Evolutionary conservation across 2,113 vertebrate genomes (phyloP).

Genomic region (Riparia riparia): DNA sequence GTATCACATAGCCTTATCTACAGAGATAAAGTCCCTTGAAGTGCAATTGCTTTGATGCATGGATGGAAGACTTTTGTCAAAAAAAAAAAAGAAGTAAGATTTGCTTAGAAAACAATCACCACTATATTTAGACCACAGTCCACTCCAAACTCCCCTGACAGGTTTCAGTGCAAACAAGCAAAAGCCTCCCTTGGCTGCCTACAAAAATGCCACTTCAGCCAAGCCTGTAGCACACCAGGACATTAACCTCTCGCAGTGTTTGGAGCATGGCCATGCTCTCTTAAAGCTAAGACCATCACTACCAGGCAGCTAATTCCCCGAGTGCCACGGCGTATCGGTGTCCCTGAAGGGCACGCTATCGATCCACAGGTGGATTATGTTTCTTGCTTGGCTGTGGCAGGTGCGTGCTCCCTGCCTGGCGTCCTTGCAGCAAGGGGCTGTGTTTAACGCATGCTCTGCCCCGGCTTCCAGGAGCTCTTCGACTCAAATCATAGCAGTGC

Average conservation of each 20-base stretch:
- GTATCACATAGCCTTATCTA: conserved; percentile 65
- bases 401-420: neutral
- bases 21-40: conserved; percentile 55
- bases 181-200: neutral
- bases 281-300: neutral
- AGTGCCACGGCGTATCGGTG: neutral
- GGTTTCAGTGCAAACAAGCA: conserved; percentile 39
- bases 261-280: neutral
- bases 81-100: neutral
- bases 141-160: conserved; percentile 13
- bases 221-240: neutral
- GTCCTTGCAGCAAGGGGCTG: neutral
- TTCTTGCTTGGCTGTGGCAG: neutral
- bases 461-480: neutral
- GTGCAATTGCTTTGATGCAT: conserved; percentile 43
- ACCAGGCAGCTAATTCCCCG: neutral
- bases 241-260: neutral
- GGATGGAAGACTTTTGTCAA: conserved; percentile 33
- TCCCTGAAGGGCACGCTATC: conserved; percentile 27
- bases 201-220: neutral
- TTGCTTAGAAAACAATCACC: conserved; percentile 46
- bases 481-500: neutral
- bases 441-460: neutral
- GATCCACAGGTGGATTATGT: conserved; percentile 13
- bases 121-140: conserved; percentile 36